Base-by-base conservation (phyloP, 53 echinoderm and acorn worm genomes). In the Hippasteria phrygiana region DNA sequence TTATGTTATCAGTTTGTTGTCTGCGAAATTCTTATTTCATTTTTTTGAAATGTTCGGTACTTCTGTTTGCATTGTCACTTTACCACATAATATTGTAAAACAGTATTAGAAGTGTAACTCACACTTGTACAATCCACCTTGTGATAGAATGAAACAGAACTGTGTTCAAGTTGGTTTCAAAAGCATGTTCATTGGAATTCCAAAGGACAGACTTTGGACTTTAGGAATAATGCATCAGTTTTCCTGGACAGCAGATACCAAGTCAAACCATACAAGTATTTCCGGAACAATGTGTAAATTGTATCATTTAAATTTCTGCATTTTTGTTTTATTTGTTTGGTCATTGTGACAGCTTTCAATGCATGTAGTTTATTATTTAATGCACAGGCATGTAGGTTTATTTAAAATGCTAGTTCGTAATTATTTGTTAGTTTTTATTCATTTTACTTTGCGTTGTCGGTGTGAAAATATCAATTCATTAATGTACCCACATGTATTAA, bases 21-120 rank as follows among this genome's bases (percentile, higher is more conserved):
- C 26, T 59, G 4, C 26, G 59, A n/a, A n/a, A n/a, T 36, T 67
- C 9, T 67, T 67, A 3, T 26, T 67, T 0, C 34, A 67, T 8
- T 67, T 67, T 35, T 59, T 67, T 35, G 35, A 67, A 8, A 16
- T 67, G 69, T 35, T 59, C 59, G 26, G 59, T 59, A 59, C 59
- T 59, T 26, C 26, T 59, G 59, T 59, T 59, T 26, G 59, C n/a
- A 8, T 59, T 2, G n/a, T 59, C 2, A 59, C 4, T 59, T 59
- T 59, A 59, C n/a, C 7, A 26, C 59, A 59, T 59, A 59, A 24
- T 24, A 59, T 59, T 59, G 22, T 22, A 59, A 59, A 59, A 2
- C 26, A 26, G n/a, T 24, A 3, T 59, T 59, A 22, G n/a, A n/a
- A n/a, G n/a, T n/a, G n/a, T n/a, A n/a, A n/a, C n/a, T n/a, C n/a